Evolutionary conservation across 2,888 invertebrate species (phyloP).

Genomic region (Amiota mariae): DNA sequence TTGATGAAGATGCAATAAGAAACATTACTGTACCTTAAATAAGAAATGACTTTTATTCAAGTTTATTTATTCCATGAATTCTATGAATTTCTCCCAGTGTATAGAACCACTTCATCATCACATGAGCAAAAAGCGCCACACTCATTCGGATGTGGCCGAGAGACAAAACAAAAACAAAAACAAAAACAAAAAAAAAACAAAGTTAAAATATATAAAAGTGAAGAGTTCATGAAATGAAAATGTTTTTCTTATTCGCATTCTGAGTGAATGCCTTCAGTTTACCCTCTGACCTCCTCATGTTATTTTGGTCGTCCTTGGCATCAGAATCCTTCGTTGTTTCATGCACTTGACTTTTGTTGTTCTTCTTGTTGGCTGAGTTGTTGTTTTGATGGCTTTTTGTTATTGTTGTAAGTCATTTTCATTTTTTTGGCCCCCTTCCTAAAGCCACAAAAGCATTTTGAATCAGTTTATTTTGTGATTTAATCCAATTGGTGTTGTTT

Average conservation of each 20-base stretch:
- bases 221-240: constrained; percentile 27
- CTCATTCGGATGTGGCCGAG: constrained; percentile 26
- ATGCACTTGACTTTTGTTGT: constrained; percentile 24
- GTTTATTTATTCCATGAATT: no score
- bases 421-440: not conserved
- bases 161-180: constrained; percentile 4
- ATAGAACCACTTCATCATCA: constrained; percentile 19
- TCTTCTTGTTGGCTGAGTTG: constrained; percentile 20
- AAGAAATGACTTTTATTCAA: no score
- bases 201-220: constrained; percentile 12
- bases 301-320: not conserved
- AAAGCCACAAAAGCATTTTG: not conserved
- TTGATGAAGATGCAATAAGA: no score
- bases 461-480: constrained; percentile 31
- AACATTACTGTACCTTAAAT: no score
- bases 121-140: constrained; percentile 2
- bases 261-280: not conserved
- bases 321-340: not conserved
- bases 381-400: constrained; percentile 28
- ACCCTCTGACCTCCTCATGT: not conserved
- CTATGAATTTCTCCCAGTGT: constrained; percentile 18
- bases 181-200: no score
- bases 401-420: constrained; percentile 9
- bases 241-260: constrained; percentile 16
- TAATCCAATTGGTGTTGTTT: constrained; percentile 27